Conservation (phyloP, 37 sponge, comb jelly and placozoan genomes). For the Hormiphora californensis region DNA sequence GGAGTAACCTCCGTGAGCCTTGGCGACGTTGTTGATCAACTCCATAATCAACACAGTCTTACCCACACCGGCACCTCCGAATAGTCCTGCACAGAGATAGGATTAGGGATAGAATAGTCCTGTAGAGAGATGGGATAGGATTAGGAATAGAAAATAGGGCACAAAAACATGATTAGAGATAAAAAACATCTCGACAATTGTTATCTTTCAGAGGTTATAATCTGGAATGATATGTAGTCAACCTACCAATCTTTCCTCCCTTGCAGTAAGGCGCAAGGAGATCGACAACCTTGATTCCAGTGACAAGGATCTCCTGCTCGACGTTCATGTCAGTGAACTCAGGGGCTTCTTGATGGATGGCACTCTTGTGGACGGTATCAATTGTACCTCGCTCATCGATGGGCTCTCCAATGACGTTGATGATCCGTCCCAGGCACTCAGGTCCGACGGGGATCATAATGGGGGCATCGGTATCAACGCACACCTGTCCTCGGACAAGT, state of each 20-base stretch:
- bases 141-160: background rate
- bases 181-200: too few species aligned
- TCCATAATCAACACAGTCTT: slow-evolving; percentile 99
- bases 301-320: slow-evolving; percentile 94
- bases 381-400: slow-evolving; percentile 97
- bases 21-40: slow-evolving; percentile 98
- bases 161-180: too few species aligned
- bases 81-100: slow-evolving; percentile 65
- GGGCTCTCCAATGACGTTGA: slow-evolving; percentile 98
- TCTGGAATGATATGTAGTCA: too few species aligned
- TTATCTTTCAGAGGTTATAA: too few species aligned
- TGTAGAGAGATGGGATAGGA: background rate
- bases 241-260: slow-evolving; percentile 97
- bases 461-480: slow-evolving; percentile 76
- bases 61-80: slow-evolving; percentile 99
- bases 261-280: slow-evolving; percentile 95
- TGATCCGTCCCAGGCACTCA: slow-evolving; percentile 96
- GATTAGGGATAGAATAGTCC: background rate
- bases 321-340: slow-evolving; percentile 98
- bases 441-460: slow-evolving; percentile 94
- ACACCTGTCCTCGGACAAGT: slow-evolving; percentile 77
- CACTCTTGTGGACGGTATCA: slow-evolving; percentile 58
- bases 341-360: slow-evolving; percentile 93
- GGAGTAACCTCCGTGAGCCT: slow-evolving; percentile 96
- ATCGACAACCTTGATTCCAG: slow-evolving; percentile 99